Conservation (phyloP, 1,140 invertebrate genomes). For the Lethocerus indicus region DNA sequence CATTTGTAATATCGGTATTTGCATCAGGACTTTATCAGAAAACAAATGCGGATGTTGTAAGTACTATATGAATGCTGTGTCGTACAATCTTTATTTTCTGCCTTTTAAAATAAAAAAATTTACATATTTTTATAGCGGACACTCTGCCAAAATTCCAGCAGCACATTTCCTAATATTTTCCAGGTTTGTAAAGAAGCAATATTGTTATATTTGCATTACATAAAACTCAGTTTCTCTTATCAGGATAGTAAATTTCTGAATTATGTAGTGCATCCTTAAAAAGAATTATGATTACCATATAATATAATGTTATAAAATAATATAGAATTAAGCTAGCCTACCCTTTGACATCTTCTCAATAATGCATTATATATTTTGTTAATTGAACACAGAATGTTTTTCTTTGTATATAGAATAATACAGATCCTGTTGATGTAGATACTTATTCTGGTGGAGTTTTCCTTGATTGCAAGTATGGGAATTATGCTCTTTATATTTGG, state of each 20-base stretch:
- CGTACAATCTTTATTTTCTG: not conserved
- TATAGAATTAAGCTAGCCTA: not conserved
- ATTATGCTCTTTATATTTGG: constrained; percentile 74
- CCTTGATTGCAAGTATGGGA: constrained; percentile 67
- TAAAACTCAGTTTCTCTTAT: no score
- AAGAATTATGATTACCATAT: constrained; percentile 1
- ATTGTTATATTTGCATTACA: no score
- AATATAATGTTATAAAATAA: not conserved
- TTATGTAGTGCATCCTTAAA: no score
- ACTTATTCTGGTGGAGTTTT: constrained; percentile 72
- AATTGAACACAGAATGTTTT: not conserved
- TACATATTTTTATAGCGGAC: constrained; percentile 15
- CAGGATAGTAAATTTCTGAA: no score
- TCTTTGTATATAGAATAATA: constrained; percentile 27
- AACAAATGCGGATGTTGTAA: constrained; percentile 50
- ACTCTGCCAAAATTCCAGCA: constrained; percentile 16
- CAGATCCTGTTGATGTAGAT: constrained; percentile 45
- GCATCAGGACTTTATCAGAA: constrained; percentile 61
- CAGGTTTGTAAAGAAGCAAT: no score
- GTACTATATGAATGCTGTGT: constrained; percentile 19
- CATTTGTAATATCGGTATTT: constrained; percentile 81
- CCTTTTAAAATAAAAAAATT: not conserved
- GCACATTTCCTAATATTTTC: constrained; percentile 22
- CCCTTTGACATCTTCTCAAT: not conserved
- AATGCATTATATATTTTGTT: not conserved